phyloP scores from a whole-genome alignment of 2,888 invertebrate genomes.

The Melieria crassipennis region DNA sequence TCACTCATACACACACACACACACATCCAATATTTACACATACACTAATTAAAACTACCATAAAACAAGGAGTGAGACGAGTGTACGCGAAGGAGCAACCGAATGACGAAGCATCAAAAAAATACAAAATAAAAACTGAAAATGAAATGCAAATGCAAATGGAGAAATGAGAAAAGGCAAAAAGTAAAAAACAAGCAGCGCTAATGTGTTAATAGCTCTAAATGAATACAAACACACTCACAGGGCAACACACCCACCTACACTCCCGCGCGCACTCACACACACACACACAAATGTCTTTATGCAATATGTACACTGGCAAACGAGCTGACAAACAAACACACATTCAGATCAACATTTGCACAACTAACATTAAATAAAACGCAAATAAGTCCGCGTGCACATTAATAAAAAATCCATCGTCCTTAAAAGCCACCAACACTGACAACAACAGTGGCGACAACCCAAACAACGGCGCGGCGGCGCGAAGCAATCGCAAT shows the following conservation, averaged over 20 bases:
- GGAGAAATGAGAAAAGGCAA: neutral
- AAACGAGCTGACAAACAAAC: too few relatives aligned
- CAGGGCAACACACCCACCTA: too few relatives aligned
- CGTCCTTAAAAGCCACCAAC: slow-evolving; percentile 36
- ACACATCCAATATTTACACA: slow-evolving; percentile 10
- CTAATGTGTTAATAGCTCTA: slow-evolving; percentile 33
- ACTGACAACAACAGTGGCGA: slow-evolving; percentile 1
- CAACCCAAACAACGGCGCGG: slow-evolving; percentile 21
- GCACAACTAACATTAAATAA: slow-evolving; percentile 21
- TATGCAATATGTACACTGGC: too few relatives aligned
- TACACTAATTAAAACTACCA: too few relatives aligned
- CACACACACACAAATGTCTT: neutral
- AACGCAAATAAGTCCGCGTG: slow-evolving; percentile 15
- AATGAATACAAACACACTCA: slow-evolving; percentile 16
- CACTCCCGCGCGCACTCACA: neutral
- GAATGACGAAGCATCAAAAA: too few relatives aligned
- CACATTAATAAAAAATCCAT: slow-evolving; percentile 26
- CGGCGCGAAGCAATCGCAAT: too few relatives aligned
- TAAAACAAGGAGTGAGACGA: too few relatives aligned
- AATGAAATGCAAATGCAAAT: slow-evolving; percentile 5
- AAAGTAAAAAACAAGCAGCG: slow-evolving; percentile 2
- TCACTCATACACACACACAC: neutral
- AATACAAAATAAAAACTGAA: slow-evolving; percentile 17
- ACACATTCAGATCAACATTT: neutral
- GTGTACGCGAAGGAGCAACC: too few relatives aligned